These are phyloP conservation scores for Gadopsis bispinosus DNA, from an alignment of 2,797 vertebrate genomes.

Conservation along the genomic window DNA sequence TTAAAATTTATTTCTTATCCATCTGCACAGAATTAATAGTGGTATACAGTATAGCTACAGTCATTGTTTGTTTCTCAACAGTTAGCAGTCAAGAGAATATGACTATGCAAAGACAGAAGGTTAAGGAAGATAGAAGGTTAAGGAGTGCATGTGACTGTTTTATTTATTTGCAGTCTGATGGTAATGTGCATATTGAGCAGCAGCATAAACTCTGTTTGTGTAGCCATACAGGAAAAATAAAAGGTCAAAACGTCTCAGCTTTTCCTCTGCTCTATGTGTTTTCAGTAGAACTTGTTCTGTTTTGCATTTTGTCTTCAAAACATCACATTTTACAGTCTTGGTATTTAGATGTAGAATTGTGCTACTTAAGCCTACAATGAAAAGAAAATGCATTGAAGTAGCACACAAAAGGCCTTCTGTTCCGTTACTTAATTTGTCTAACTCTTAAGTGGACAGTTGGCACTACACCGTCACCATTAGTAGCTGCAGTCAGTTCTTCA, in stretches of 20 bases:
- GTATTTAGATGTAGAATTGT: slow-evolving; percentile 31
- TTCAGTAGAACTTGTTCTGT: slow-evolving; percentile 40
- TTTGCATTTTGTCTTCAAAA: slow-evolving; percentile 51
- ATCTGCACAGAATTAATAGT: background rate
- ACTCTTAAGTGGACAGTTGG: slow-evolving; percentile 77
- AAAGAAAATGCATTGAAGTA: slow-evolving; percentile 38
- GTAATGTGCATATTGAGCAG: slow-evolving; percentile 58
- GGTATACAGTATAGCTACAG: background rate
- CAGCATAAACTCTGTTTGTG: slow-evolving; percentile 52
- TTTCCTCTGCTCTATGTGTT: slow-evolving; percentile 45
- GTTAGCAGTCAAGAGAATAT: slow-evolving; percentile 32
- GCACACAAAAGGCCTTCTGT: slow-evolving; percentile 46
- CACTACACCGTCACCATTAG: slow-evolving; percentile 73
- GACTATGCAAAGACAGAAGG: slow-evolving; percentile 1
- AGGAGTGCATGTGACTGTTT: slow-evolving; percentile 37
- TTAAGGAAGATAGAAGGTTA: slow-evolving; percentile 36
- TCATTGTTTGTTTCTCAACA: slow-evolving; percentile 30
- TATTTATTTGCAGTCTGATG: slow-evolving; percentile 47
- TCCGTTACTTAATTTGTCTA: slow-evolving; percentile 67
- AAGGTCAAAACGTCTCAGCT: slow-evolving; percentile 66
- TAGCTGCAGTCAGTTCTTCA: slow-evolving; percentile 72
- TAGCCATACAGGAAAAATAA: slow-evolving; percentile 59
- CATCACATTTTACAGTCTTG: slow-evolving; percentile 27
- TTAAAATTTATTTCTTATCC: background rate
- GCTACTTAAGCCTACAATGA: slow-evolving; percentile 25